Conservation (phyloP, 2,797 vertebrate genomes). For the Basileuterus tristriatus region DNA sequence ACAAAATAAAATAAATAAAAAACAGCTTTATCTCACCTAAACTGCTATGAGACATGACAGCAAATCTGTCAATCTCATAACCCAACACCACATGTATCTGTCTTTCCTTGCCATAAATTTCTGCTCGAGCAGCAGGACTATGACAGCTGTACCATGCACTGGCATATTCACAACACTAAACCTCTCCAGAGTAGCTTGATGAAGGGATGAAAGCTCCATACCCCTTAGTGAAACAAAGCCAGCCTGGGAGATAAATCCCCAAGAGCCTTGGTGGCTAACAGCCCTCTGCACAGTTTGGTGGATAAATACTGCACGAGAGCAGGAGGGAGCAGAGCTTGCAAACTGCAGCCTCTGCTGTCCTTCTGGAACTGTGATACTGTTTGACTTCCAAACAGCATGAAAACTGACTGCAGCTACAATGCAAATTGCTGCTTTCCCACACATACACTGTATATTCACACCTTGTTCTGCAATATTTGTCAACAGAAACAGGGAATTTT, state of each 20-base stretch:
- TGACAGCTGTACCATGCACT: slow-evolving; percentile 53
- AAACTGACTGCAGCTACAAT: not conserved
- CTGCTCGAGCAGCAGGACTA: slow-evolving; percentile 35
- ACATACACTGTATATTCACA: not conserved
- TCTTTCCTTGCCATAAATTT: slow-evolving; percentile 46
- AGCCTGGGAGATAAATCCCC: slow-evolving; percentile 27
- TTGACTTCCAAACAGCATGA: not conserved
- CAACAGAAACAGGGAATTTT: not conserved
- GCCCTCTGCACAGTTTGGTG: not conserved
- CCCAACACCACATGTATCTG: slow-evolving; percentile 50
- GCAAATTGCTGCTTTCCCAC: not conserved
- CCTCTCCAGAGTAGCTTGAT: slow-evolving; percentile 18
- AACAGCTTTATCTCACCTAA: slow-evolving; percentile 20
- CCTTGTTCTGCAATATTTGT: not conserved
- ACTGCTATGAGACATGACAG: slow-evolving; percentile 47
- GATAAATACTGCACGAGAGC: not conserved
- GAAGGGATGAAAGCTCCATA: slow-evolving; percentile 22
- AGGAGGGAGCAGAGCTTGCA: not conserved
- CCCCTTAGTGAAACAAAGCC: not conserved
- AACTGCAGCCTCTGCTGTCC: not conserved
- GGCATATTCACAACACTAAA: slow-evolving; percentile 1
- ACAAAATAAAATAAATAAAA: slow-evolving; percentile 47
- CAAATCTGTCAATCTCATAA: slow-evolving; percentile 60
- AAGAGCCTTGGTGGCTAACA: not conserved
- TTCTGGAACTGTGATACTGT: not conserved